Conservation (phyloP, 2,113 vertebrate genomes). For the Recurvirostra avosetta region DNA sequence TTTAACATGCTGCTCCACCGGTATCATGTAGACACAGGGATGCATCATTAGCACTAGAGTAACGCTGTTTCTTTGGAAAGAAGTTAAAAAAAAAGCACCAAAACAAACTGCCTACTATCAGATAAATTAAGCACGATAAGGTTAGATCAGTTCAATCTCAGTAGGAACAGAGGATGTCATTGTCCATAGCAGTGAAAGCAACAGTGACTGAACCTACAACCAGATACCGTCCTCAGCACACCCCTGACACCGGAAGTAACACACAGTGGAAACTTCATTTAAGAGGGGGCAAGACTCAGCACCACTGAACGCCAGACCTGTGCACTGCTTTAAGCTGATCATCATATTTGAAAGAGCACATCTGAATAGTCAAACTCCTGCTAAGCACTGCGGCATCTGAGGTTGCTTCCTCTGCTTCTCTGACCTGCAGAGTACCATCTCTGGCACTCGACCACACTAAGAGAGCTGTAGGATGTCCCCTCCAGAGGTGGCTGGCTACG, state of each 20-base stretch:
- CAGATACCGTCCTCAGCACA: not conserved
- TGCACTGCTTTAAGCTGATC: not conserved
- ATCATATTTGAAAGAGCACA: not conserved
- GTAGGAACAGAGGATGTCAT: not conserved
- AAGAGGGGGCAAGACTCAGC: not conserved
- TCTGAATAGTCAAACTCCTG: not conserved
- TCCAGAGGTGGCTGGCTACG: not conserved
- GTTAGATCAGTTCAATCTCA: not conserved
- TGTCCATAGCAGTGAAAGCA: not conserved
- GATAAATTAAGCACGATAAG: not conserved
- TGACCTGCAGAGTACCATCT: not conserved
- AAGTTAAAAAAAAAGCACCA: not conserved
- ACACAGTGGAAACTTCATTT: not conserved
- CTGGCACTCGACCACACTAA: rapidly evolving
- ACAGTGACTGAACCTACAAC: not conserved
- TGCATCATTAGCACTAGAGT: not conserved
- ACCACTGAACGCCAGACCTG: not conserved
- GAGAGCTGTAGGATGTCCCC: rapidly evolving
- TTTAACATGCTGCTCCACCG: not conserved
- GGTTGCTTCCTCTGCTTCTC: not conserved
- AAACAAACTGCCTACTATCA: not conserved
- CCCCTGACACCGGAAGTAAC: not conserved
- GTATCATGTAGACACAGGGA: not conserved
- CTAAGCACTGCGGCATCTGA: not conserved
- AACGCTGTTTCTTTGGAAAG: not conserved